Evolutionary conservation across 2,888 invertebrate genomes (phyloP), one percentile per base, ranked within the genome.

Genomic region (Euclidia mi): DNA sequence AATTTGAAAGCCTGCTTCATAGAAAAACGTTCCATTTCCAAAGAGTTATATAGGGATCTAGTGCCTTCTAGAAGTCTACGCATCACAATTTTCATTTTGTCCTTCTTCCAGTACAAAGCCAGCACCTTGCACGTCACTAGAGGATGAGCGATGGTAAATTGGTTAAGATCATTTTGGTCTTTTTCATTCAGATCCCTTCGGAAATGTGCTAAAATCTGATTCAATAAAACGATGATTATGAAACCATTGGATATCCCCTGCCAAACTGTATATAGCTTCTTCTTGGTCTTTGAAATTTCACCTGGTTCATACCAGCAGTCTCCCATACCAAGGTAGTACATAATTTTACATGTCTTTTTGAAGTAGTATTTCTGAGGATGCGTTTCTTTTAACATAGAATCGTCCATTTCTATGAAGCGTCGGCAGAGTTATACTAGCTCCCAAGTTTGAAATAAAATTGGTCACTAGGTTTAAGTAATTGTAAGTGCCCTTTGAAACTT

Each of bases 221-320:
- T 78, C 1, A 79, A 1, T 0, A 84, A 52, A 0, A 78, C 63
- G 0, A 71, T 20, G 1, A 84, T 38, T 1, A 81, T 43, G 44
- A 77, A 89, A 0, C 48, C 18, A 46, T 89, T 87, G 0, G 81
- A 56, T 1, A 84, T n/a, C 0, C 66, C 6, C 6, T 62, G 64
- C 84, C 87, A 90, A 0, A 76, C 9, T 0, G 35, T 56, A 40
- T 88, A 88, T 0, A 82, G 1, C 2, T 53, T 46, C 34, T 69
- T 74, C 2, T 66, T 47, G 1, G 45, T 53, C 18, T 34, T 57
- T 0, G 76, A 65, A 2, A 61, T 48, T n/a, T 62, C 51, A 0
- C 31, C 45, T 14, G 69, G 56, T 55, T 85, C 85, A 47, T 85
- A 87, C 89, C 88, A 88, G 41, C 76, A 80, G 6, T 83, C 73